These are phyloP conservation scores for Beris morrisii DNA, from an alignment of 2,888 invertebrate genomes.

Conservation along the genomic window DNA sequence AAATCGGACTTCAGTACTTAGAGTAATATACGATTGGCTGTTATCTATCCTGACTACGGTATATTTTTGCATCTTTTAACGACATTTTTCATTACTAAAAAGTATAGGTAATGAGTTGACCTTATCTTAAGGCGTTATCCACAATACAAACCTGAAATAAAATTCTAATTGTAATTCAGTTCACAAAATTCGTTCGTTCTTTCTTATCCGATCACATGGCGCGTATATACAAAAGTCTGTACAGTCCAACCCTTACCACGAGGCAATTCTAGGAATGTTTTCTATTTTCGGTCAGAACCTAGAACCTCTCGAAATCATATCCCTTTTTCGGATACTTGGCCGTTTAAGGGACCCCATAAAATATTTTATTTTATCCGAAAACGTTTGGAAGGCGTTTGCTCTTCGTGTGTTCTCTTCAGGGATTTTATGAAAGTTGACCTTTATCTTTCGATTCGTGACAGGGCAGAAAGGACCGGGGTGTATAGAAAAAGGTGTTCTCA, in stretches of 20 bases:
- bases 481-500: constrained; percentile 17
- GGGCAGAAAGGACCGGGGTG: too few species aligned
- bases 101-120: too few species aligned
- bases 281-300: neutral
- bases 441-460: neutral
- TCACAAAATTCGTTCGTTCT: constrained; percentile 32
- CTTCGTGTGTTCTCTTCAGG: constrained; percentile 23
- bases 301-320: constrained; percentile 6
- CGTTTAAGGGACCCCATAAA: constrained; percentile 25
- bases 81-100: too few species aligned
- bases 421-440: constrained; percentile 26
- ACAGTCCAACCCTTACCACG: too few species aligned
- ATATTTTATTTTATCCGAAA: constrained; percentile 32
- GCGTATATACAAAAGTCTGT: too few species aligned
- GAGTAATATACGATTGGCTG: too few species aligned
- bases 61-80: too few species aligned
- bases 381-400: constrained; percentile 10
- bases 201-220: neutral
- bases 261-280: neutral
- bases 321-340: constrained; percentile 15
- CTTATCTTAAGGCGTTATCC: too few species aligned
- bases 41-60: too few species aligned
- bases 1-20: too few species aligned
- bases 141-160: neutral
- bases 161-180: constrained; percentile 35